Base-by-base conservation (phyloP, 1,140 invertebrate genomes). In the Tyrophagus putrescentiae region DNA sequence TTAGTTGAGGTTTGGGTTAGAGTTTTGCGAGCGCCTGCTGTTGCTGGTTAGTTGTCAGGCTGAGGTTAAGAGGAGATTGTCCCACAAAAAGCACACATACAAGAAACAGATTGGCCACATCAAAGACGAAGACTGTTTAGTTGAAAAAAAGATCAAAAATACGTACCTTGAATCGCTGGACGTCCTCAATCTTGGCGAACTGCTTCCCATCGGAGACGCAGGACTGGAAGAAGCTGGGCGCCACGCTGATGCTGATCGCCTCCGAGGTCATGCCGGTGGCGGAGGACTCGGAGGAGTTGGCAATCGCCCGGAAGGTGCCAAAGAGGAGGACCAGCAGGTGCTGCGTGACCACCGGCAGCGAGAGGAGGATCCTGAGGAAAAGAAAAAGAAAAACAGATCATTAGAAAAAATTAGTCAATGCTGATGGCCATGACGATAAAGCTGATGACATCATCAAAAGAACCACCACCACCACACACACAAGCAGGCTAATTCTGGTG, bases 201-300 rank as follows among this genome's bases (percentile, higher is more conserved):
- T 90, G 87, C 50, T 65, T 65, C 32, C 86, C 87, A 72, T 91
- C 87, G 65, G 85, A 86, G 65, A 93, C 88, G 74, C 90, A 95
- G 61, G 85, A 87, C 72, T 95, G 91, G 76, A 98, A 97, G 72
- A 98, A 93, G 67, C 89, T 94, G n/a, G 93, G 93, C 21, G 94
- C 93, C 13, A 97, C 92, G 45, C 87, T 91, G 23, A 81, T 78
- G 44, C 91, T 91, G 60, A 98, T 75, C 3, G 93, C 92, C 75
- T 98, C 93, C 56, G 89, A 87, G 60, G 86, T 91, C 94, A 98
- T 98, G 65, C 87, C 85, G 32, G 88, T 92, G 66, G 81, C 79
- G 64, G 84, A 84, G 50, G 83, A 79, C 65, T 93, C 87, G 62
- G 87, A 85, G 71, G 92, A 91, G 66, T 87, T 88, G 4, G 92